Evolutionary conservation across 2,888 invertebrate species (phyloP).

Genomic region (Peribatodes rhomboidaria): DNA sequence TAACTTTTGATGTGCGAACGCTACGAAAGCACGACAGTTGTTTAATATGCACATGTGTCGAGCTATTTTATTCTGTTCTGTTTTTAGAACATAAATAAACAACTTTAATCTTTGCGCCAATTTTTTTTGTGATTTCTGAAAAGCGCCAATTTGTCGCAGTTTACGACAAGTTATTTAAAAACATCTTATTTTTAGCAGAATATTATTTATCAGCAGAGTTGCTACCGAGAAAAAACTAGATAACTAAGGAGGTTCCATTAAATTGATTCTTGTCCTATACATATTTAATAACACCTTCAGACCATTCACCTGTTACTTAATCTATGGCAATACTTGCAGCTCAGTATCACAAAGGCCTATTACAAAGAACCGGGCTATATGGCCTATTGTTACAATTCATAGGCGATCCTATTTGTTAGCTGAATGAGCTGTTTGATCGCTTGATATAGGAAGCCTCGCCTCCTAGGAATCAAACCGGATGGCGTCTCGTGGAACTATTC

Average conservation of each 20-base stretch:
- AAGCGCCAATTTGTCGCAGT: slow-evolving; percentile 10
- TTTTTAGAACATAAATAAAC: slow-evolving; percentile 19
- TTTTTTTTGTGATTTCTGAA: slow-evolving; percentile 14
- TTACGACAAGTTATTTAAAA: slow-evolving; percentile 2
- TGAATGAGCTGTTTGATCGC: slow-evolving; percentile 71
- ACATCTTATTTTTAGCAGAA: not conserved
- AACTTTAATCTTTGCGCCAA: slow-evolving; percentile 19
- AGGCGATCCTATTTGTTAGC: slow-evolving; percentile 67
- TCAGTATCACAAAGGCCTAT: slow-evolving; percentile 79
- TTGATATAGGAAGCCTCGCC: slow-evolving; percentile 66
- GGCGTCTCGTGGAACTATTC: slow-evolving; percentile 32
- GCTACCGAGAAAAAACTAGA: too few species aligned
- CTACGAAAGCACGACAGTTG: slow-evolving; percentile 8
- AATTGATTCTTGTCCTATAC: not conserved
- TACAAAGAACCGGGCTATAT: slow-evolving; percentile 67
- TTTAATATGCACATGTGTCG: slow-evolving; percentile 26
- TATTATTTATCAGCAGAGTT: not conserved
- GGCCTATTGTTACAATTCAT: slow-evolving; percentile 78
- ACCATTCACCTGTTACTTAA: slow-evolving; percentile 4
- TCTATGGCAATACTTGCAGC: slow-evolving; percentile 45
- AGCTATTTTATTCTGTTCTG: slow-evolving; percentile 13
- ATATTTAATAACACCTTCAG: not conserved
- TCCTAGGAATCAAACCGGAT: slow-evolving; percentile 65
- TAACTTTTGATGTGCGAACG: slow-evolving; percentile 14
- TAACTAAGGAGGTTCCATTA: not conserved